phyloP scores from a whole-genome alignment of 2,113 vertebrate species.

The Acanthisitta chloris region DNA sequence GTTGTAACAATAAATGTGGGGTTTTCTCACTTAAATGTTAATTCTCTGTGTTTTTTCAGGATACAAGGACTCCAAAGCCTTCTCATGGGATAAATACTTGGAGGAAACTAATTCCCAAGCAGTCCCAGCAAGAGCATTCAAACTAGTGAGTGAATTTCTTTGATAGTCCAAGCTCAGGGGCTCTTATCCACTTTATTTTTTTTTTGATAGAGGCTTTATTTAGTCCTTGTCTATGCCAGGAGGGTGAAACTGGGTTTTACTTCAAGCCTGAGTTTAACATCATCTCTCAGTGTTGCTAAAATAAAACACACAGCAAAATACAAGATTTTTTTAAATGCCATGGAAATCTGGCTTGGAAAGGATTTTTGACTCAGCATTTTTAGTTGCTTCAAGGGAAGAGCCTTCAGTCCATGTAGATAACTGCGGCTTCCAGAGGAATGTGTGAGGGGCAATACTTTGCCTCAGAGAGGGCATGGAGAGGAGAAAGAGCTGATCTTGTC shows the following conservation, averaged over 20 bases:
- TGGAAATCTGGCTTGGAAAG: background rate
- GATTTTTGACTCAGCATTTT: background rate
- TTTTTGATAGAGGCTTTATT: background rate
- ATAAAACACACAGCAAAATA: background rate
- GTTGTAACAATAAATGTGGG: background rate
- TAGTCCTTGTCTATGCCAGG: background rate
- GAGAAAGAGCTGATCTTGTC: background rate
- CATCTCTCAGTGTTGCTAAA: background rate
- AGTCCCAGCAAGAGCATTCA: slow-evolving; percentile 88
- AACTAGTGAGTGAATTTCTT: slow-evolving; percentile 76
- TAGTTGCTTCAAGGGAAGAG: background rate
- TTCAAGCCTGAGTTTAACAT: background rate
- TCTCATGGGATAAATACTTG: slow-evolving; percentile 89
- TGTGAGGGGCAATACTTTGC: background rate
- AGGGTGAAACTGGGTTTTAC: background rate
- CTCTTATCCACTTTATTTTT: background rate
- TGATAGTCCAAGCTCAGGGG: background rate
- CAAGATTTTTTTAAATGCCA: accelerated
- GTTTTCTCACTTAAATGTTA: background rate
- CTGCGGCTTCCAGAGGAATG: background rate
- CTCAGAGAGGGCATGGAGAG: background rate
- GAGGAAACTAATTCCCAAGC: slow-evolving; percentile 87
- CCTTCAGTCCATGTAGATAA: background rate
- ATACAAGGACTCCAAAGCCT: slow-evolving; percentile 81
- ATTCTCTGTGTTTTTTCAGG: slow-evolving; percentile 60